Evolutionary conservation across 2,888 invertebrate genomes (phyloP).

Genomic region (Coelogynopora nodosa): DNA sequence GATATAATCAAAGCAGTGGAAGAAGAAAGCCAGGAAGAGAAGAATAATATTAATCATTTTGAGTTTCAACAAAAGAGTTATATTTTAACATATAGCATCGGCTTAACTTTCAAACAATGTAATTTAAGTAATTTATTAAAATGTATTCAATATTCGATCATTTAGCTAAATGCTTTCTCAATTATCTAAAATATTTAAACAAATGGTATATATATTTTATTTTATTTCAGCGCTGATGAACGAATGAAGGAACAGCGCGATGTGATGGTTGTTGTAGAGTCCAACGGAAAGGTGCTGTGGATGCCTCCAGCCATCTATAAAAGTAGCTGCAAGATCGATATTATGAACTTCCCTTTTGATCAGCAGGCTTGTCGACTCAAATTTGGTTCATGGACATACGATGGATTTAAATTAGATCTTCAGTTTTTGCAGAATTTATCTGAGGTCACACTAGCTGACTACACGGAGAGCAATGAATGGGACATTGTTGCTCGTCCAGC

Average conservation of each 20-base stretch:
- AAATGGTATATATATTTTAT: no score
- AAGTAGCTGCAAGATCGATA: constrained; percentile 60
- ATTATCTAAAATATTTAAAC: no score
- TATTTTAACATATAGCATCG: no score
- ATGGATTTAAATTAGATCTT: constrained; percentile 44
- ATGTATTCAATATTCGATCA: no score
- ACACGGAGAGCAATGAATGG: constrained; percentile 61
- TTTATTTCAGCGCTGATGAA: constrained; percentile 60
- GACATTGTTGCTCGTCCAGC: constrained; percentile 55
- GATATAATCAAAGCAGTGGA: no score
- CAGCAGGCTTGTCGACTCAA: constrained; percentile 59
- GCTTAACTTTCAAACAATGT: no score
- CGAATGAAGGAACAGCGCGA: constrained; percentile 59
- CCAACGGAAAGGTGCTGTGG: constrained; percentile 54
- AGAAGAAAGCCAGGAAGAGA: no score
- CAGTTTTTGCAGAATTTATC: constrained; percentile 43
- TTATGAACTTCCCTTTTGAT: constrained; percentile 60
- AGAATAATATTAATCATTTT: no score
- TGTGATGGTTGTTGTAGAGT: constrained; percentile 56
- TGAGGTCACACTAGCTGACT: constrained; percentile 51
- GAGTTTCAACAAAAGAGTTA: no score
- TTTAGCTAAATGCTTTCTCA: no score
- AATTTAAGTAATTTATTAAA: no score
- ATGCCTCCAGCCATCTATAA: constrained; percentile 59
- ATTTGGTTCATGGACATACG: constrained; percentile 54